These are phyloP conservation scores for Paratrypauchen microcephalus DNA, from an alignment of 2,797 vertebrate species.

Conservation along the genomic window DNA sequence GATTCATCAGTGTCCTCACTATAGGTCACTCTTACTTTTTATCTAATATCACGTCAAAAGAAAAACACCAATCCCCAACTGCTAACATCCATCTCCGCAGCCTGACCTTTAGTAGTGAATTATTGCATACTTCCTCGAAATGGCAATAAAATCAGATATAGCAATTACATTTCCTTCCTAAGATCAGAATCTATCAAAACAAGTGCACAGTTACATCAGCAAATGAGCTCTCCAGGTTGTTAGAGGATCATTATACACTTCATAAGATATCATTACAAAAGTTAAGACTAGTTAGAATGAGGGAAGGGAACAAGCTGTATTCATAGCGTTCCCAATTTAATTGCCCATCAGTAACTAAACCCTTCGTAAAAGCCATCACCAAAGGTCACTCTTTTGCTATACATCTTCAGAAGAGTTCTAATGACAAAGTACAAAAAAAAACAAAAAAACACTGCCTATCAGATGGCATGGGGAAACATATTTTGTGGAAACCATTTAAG, in stretches of 20 bases:
- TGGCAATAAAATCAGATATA: slow-evolving; percentile 13
- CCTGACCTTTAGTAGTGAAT: slow-evolving; percentile 14
- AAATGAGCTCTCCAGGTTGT: neutral
- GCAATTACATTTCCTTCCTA: slow-evolving; percentile 15
- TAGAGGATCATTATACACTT: slow-evolving; percentile 9
- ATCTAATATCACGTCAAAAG: slow-evolving; percentile 15
- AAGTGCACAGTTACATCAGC: slow-evolving; percentile 8
- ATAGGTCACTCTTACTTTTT: slow-evolving; percentile 8
- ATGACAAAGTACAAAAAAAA: neutral
- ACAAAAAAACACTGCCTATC: neutral
- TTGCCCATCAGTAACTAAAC: neutral
- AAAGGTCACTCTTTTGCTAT: neutral
- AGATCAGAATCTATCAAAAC: slow-evolving; percentile 17
- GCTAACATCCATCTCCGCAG: slow-evolving; percentile 12
- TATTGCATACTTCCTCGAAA: slow-evolving; percentile 17
- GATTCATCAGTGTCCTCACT: slow-evolving; percentile 11
- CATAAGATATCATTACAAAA: slow-evolving; percentile 7
- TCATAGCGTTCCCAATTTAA: neutral
- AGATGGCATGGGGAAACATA: neutral
- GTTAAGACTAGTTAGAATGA: neutral
- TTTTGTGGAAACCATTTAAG: neutral
- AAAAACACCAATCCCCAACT: slow-evolving; percentile 10
- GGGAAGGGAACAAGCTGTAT: neutral
- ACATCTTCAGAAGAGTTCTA: neutral
- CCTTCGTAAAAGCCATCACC: neutral